Conservation (phyloP, 2,888 invertebrate species). For the Nudaria mundana region DNA sequence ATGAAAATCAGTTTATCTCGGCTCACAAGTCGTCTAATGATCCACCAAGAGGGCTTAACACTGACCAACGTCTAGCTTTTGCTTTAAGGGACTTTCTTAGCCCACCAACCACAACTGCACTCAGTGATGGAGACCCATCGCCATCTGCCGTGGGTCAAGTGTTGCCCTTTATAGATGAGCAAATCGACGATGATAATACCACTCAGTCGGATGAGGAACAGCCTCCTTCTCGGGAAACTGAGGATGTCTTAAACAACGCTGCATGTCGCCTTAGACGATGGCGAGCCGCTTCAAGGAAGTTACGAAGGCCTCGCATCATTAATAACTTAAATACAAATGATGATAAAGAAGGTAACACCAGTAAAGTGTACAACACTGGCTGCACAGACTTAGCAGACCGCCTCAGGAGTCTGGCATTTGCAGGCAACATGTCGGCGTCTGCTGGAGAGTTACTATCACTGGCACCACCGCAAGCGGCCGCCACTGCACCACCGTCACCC, state of each 20-base stretch:
- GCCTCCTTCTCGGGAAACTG: constrained; percentile 51
- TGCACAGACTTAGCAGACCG: constrained; percentile 73
- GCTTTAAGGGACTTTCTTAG: constrained; percentile 65
- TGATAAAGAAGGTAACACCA: constrained; percentile 45
- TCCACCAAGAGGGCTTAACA: constrained; percentile 51
- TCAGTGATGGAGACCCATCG: constrained; percentile 45
- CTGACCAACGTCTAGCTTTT: constrained; percentile 63
- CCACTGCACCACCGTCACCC: constrained; percentile 74
- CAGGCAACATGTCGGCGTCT: constrained; percentile 70
- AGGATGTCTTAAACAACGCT: constrained; percentile 67
- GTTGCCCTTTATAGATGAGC: constrained; percentile 69
- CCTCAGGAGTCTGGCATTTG: constrained; percentile 68
- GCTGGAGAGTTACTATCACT: constrained; percentile 69
- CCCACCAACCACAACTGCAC: constrained; percentile 39
- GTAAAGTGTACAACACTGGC: constrained; percentile 46
- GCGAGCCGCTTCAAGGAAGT: constrained; percentile 75
- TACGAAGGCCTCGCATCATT: constrained; percentile 71
- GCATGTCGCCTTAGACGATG: constrained; percentile 74
- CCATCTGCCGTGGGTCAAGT: constrained; percentile 47
- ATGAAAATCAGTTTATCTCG: constrained; percentile 43
- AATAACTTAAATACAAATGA: constrained; percentile 67
- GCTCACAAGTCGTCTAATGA: constrained; percentile 40
- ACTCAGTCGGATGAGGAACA: constrained; percentile 61
- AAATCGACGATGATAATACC: constrained; percentile 44
- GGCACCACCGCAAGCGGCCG: constrained; percentile 71